Base-by-base conservation (phyloP, 2,113 vertebrate genomes). In the Siniperca knerii region DNA sequence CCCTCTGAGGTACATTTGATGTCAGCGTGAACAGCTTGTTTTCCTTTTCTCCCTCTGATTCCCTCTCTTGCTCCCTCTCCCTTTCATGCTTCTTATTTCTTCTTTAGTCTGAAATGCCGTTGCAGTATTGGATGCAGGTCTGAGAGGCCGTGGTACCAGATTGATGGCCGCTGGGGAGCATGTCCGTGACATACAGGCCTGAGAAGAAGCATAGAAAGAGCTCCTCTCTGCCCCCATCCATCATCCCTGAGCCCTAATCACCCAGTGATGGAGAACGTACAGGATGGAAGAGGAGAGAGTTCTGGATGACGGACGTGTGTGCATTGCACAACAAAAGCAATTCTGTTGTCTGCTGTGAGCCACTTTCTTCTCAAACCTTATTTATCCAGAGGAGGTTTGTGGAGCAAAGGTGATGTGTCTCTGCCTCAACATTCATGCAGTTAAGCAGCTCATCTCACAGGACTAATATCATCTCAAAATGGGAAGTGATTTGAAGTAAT, bases 1-100 rank as follows among this genome's bases (percentile, higher is more conserved):
- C 92, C 91, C 94, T 94, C 94, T 72, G 92, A 94, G 94, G 94
- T 95, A 83, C 90, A 79, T 91, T 94, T 94, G 87, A 89, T 94
- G 94, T 93, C 94, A 94, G 84, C 54, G 61, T 46, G 84, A 91
- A 87, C 92, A 88, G 85, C 92, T 94, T 91, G 91, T 91, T 91
- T 92, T 92, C 87, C 79, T 81, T 85, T 78, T 70, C 87, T 90
- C 75, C 75, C 85, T 84, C 80, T 29, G 78, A 87, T 83, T 88
- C 77, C 79, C 74, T 84, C 84, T 81, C 87, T 33, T 8, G 61
- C 84, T 82, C 77, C 20, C 57, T 68, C 82, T 84, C 78, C 21
- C 69, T 57, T 70, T 60, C 82, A 16, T 54, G 84, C 86, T 78
- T 71, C 88, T 71, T 42, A 70, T 92, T 87, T 74, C 80, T 83